Conservation (phyloP, 1,140 invertebrate genomes). For the Andrena cerasifolii region DNA sequence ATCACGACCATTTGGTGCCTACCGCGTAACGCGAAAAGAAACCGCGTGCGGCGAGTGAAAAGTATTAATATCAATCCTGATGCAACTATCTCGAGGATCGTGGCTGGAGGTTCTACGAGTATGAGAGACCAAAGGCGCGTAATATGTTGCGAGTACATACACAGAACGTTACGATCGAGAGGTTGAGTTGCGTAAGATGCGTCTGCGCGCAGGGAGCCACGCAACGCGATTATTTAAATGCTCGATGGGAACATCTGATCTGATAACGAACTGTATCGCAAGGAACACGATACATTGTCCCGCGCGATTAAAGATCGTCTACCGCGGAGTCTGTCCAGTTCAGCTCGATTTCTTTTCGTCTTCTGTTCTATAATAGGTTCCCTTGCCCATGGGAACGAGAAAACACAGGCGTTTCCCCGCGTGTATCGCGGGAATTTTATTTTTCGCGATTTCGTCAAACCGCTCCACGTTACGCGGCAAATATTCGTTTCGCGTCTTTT, state of each 20-base stretch:
- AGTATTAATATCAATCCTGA: not conserved
- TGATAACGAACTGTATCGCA: constrained; percentile 14
- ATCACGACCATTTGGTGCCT: too few relatives aligned
- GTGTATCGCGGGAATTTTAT: not conserved
- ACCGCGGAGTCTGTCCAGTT: constrained; percentile 19
- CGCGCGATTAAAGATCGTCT: constrained; percentile 34
- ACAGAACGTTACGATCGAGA: not conserved
- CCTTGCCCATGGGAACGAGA: constrained; percentile 30
- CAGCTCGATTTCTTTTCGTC: constrained; percentile 40
- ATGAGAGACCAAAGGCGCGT: not conserved
- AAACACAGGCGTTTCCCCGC: not conserved
- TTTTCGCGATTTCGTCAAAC: constrained; percentile 3
- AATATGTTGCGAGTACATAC: not conserved
- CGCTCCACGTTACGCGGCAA: not conserved
- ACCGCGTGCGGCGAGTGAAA: too few relatives aligned
- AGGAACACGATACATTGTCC: constrained; percentile 33
- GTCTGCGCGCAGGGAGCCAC: not conserved
- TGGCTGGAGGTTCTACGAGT: not conserved
- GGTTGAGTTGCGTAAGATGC: constrained; percentile 16
- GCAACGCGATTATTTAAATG: constrained; percentile 35
- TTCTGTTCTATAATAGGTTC: too few relatives aligned
- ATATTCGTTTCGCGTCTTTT: not conserved
- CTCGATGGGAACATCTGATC: constrained; percentile 42
- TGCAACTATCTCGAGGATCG: not conserved
- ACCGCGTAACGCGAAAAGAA: too few relatives aligned